Conservation (phyloP, 2,797 vertebrate species). For the Typhlichthys subterraneus region DNA sequence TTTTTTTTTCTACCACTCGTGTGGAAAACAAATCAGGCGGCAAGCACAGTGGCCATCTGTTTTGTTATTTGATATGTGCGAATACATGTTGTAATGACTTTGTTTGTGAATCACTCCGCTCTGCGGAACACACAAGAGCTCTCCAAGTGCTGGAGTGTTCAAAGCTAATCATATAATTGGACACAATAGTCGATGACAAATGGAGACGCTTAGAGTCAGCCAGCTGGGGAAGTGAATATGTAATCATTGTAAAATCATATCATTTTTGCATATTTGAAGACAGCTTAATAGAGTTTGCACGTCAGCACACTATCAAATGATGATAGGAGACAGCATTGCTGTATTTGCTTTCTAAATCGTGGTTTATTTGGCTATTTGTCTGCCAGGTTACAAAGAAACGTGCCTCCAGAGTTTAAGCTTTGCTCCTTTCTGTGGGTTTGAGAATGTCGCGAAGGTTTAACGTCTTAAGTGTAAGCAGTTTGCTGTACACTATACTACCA, state of each 20-base stretch:
- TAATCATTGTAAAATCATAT: conserved; percentile 99
- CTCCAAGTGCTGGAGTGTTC: conserved; percentile 99
- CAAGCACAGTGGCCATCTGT: conserved; percentile 99
- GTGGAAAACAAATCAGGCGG: conserved; percentile 98
- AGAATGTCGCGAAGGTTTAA: conserved; percentile 22
- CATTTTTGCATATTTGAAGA: conserved; percentile 99
- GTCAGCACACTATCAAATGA: conserved; percentile 84
- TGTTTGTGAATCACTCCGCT: conserved; percentile 99
- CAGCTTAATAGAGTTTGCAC: conserved; percentile 97
- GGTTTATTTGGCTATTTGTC: conserved; percentile 56
- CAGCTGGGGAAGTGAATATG: conserved; percentile 99
- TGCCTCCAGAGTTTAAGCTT: conserved; percentile 35
- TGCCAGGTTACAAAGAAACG: conserved; percentile 43
- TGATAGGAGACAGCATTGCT: conserved; percentile 72
- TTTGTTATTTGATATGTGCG: conserved; percentile 99
- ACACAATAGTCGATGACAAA: conserved; percentile 99
- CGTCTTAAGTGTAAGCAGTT: not conserved
- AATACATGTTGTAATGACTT: conserved; percentile 99
- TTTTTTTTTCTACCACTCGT: conserved; percentile 82
- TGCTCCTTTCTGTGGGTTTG: conserved; percentile 15
- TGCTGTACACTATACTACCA: not conserved
- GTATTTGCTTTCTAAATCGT: conserved; percentile 68
- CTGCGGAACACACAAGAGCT: conserved; percentile 98
- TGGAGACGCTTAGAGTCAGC: conserved; percentile 99
- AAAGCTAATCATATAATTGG: conserved; percentile 99